Conservation (phyloP, 2,113 vertebrate genomes). For the Anthoscopus minutus region DNA sequence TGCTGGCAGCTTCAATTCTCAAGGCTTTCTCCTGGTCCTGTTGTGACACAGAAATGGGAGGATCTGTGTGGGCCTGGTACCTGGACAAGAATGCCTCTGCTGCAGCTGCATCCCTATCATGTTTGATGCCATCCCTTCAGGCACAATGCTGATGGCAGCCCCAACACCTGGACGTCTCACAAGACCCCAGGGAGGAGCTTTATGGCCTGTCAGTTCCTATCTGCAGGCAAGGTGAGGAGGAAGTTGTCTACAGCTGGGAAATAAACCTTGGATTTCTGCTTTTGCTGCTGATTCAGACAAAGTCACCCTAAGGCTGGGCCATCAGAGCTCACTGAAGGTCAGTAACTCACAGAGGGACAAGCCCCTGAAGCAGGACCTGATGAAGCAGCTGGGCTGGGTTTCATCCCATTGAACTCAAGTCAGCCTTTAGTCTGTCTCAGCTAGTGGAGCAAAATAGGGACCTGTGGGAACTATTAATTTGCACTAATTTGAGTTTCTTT, state of each 20-base stretch:
- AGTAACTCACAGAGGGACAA: not conserved
- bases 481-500: not conserved
- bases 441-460: not conserved
- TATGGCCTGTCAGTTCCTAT: fast-evolving
- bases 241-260: not conserved
- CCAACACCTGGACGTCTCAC: not conserved
- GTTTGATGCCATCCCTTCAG: not conserved
- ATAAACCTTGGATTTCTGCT: not conserved
- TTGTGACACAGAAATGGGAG: not conserved
- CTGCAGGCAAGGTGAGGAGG: not conserved
- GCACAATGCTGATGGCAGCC: not conserved
- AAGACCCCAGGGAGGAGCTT: not conserved
- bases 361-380: not conserved
- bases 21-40: not conserved
- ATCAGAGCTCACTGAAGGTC: not conserved
- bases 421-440: not conserved
- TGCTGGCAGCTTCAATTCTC: slow-evolving; percentile 11
- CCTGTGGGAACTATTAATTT: not conserved
- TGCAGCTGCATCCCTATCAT: not conserved
- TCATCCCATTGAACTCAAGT: not conserved
- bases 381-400: not conserved
- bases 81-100: not conserved
- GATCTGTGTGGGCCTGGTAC: not conserved
- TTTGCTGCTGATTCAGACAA: not conserved
- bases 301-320: not conserved